Conservation (phyloP, 2,113 vertebrate species). For the Zosterops hypoxanthus region DNA sequence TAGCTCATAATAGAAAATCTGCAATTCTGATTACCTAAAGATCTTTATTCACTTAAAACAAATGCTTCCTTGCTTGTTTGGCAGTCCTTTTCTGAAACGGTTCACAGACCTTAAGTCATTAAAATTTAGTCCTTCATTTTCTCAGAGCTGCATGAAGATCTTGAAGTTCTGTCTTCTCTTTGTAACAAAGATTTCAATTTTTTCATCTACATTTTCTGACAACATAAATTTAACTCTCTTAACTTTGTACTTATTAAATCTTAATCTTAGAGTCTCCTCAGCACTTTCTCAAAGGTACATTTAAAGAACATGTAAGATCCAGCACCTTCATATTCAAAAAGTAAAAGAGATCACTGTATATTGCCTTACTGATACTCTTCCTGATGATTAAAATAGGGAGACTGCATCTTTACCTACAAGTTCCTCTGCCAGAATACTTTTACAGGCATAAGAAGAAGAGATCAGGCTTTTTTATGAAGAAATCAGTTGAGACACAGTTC, state of each 20-base stretch:
- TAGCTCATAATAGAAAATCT: not conserved
- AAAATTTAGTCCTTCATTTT: not conserved
- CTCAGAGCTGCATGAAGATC: not conserved
- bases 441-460: not conserved
- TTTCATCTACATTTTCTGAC: not conserved
- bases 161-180: not conserved
- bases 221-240: not conserved
- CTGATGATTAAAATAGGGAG: not conserved
- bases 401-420: not conserved
- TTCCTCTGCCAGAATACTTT: not conserved
- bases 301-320: not conserved
- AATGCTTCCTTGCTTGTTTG: not conserved
- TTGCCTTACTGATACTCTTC: not conserved
- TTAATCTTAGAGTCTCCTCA: not conserved
- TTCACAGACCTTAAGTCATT: not conserved
- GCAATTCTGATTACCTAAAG: not conserved
- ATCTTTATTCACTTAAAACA: not conserved
- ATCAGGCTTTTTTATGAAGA: not conserved
- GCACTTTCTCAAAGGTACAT: not conserved
- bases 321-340: not conserved
- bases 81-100: not conserved
- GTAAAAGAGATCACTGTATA: not conserved
- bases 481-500: not conserved
- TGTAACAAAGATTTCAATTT: not conserved
- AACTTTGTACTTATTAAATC: not conserved